Conservation (phyloP, 2,888 invertebrate genomes). For the Protophormia terraenovae region DNA sequence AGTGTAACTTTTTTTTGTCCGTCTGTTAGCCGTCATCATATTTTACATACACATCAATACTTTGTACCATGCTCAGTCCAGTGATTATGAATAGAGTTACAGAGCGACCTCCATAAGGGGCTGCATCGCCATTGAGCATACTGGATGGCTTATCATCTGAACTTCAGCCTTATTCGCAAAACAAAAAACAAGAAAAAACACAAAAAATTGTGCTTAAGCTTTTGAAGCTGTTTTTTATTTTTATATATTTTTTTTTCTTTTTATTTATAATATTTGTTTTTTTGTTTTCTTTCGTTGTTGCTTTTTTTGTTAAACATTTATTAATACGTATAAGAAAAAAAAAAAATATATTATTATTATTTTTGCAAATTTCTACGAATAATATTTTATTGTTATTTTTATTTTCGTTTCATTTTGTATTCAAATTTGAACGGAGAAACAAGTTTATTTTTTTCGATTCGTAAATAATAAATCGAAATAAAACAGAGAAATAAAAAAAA, state of each 20-base stretch:
- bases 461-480: conserved; percentile 8
- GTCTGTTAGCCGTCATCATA: not conserved
- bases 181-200: not conserved
- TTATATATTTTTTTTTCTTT: conserved; percentile 5
- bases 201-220: conserved; percentile 41
- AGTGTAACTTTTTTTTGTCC: conserved; percentile 25
- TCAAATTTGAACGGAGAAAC: conserved; percentile 64
- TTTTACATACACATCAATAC: not conserved
- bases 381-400: conserved; percentile 62
- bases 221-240: conserved; percentile 36
- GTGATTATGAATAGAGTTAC: conserved; percentile 5
- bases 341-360: conserved; percentile 14
- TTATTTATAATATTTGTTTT: conserved; percentile 29
- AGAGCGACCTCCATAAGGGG: conserved; percentile 56
- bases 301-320: conserved; percentile 14
- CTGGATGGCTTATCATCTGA: conserved; percentile 64
- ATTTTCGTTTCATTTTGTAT: conserved; percentile 66
- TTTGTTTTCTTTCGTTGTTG: conserved; percentile 42
- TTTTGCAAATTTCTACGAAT: conserved; percentile 62
- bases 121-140: conserved; percentile 56
- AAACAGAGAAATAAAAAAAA: conserved; percentile 7
- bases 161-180: conserved; percentile 65
- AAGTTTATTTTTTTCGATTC: conserved; percentile 57
- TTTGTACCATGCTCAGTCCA: conserved; percentile 28
- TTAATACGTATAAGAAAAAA: not conserved